phyloP scores from a whole-genome alignment of 2,888 invertebrate genomes.

The Drosophila antonietae region DNA sequence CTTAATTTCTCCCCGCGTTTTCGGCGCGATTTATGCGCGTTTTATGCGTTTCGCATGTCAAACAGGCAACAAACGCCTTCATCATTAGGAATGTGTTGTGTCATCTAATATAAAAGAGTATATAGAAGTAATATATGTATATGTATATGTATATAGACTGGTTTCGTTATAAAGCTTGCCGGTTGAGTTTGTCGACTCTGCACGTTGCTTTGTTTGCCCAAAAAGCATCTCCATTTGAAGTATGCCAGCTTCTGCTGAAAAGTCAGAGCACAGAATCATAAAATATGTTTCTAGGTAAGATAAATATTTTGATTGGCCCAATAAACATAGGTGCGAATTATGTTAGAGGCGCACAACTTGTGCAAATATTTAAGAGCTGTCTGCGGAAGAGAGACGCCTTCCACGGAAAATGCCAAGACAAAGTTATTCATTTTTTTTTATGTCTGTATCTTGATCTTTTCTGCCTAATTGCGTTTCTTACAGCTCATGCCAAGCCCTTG shows the following conservation, averaged over 20 bases:
- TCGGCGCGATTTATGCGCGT: slow-evolving; percentile 20
- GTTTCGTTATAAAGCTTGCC: slow-evolving; percentile 38
- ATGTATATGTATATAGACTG: slow-evolving; percentile 32
- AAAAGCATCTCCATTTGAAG: slow-evolving; percentile 27
- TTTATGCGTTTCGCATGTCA: slow-evolving; percentile 43
- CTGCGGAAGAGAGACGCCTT: not conserved
- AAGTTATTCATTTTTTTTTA: not conserved
- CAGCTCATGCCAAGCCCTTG: slow-evolving; percentile 66
- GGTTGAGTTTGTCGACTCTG: slow-evolving; percentile 22
- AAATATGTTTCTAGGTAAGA: slow-evolving; percentile 15
- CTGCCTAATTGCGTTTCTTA: slow-evolving; percentile 54
- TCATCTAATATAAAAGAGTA: slow-evolving; percentile 23
- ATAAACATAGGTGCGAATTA: slow-evolving; percentile 44
- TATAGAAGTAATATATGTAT: not conserved
- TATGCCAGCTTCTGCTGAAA: slow-evolving; percentile 30
- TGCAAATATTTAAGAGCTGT: slow-evolving; percentile 36
- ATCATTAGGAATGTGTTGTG: slow-evolving; percentile 59
- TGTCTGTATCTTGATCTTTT: slow-evolving; percentile 39
- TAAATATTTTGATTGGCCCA: slow-evolving; percentile 25
- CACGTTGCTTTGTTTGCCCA: slow-evolving; percentile 44
- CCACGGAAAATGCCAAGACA: slow-evolving; percentile 12
- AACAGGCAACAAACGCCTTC: slow-evolving; percentile 37
- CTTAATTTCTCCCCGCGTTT: slow-evolving; percentile 27
- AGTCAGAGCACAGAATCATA: slow-evolving; percentile 2
- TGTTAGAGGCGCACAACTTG: slow-evolving; percentile 16